These are phyloP conservation scores for Automeris io DNA, from an alignment of 2,888 invertebrate species.

Conservation along the genomic window DNA sequence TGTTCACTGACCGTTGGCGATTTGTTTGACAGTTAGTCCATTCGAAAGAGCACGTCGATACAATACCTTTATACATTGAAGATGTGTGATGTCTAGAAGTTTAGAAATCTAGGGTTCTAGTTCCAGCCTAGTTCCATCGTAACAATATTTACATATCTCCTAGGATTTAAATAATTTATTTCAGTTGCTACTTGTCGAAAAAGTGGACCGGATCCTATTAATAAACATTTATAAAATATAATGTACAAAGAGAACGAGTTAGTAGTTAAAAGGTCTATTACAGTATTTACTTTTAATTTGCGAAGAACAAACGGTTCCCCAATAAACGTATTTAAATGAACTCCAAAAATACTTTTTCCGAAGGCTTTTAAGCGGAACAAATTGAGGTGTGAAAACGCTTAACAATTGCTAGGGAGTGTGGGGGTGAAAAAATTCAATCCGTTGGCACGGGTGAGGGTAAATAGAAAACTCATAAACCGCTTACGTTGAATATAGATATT, in stretches of 20 bases:
- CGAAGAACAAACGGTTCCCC: neutral
- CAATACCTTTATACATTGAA: too few relatives aligned
- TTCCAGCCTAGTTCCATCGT: too few relatives aligned
- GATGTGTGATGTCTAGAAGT: too few relatives aligned
- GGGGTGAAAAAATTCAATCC: constrained; percentile 31
- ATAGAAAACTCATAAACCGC: constrained; percentile 47
- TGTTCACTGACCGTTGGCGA: too few relatives aligned
- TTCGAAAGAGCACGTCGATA: too few relatives aligned
- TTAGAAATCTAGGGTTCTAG: too few relatives aligned
- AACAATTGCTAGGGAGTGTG: constrained; percentile 4
- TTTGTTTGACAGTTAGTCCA: too few relatives aligned
- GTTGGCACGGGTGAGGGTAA: constrained; percentile 29
- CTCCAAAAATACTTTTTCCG: constrained; percentile 1
- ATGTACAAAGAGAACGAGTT: neutral
- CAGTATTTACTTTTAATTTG: constrained; percentile 1
- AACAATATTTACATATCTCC: too few relatives aligned
- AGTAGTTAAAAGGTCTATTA: neutral
- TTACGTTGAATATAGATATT: constrained; percentile 35
- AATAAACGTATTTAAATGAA: constrained; percentile 6
- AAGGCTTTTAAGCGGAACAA: constrained; percentile 8
- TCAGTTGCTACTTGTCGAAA: too few relatives aligned
- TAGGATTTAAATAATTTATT: too few relatives aligned
- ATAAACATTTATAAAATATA: too few relatives aligned
- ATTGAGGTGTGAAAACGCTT: constrained; percentile 7
- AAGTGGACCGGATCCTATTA: too few relatives aligned